Conservation (phyloP, 2,113 vertebrate species). For the Crotalus tigris region DNA sequence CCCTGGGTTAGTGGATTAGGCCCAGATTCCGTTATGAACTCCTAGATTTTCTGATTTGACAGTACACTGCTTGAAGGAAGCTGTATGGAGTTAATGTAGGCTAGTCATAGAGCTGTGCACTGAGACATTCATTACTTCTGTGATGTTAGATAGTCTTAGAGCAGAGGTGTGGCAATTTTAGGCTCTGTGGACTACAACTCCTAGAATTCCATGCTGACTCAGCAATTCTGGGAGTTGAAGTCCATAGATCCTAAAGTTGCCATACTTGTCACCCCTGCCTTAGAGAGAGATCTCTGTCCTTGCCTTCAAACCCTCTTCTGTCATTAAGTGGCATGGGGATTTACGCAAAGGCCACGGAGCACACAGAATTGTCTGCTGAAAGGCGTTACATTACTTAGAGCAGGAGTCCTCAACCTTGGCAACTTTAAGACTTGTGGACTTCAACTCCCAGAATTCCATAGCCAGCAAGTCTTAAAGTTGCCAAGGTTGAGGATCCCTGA, state of each 20-base stretch:
- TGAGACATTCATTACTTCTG: background rate
- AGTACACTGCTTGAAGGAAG: background rate
- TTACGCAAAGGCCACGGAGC: background rate
- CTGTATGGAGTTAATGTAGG: background rate
- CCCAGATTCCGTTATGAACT: background rate
- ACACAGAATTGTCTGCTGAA: background rate
- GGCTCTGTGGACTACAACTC: background rate
- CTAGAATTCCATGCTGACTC: background rate
- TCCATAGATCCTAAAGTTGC: background rate
- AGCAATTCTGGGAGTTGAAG: background rate
- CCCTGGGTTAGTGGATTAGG: background rate
- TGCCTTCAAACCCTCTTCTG: too few relatives aligned
- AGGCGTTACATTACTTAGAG: background rate
- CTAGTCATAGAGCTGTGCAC: background rate
- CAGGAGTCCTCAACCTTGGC: too few relatives aligned
- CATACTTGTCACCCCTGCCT: background rate
- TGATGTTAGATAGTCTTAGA: background rate
- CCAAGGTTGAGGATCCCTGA: too few relatives aligned
- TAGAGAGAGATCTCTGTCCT: background rate
- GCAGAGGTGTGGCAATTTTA: background rate
- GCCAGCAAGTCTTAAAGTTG: too few relatives aligned
- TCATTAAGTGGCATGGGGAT: background rate
- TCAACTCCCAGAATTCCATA: too few relatives aligned
- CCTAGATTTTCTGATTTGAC: background rate
- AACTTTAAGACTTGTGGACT: too few relatives aligned